Percentiles rank a stretch among this genome's conserved stretches.
Conservation (phyloP, 2,113 vertebrate genomes). For the Eptesicus fuscus region DNA sequence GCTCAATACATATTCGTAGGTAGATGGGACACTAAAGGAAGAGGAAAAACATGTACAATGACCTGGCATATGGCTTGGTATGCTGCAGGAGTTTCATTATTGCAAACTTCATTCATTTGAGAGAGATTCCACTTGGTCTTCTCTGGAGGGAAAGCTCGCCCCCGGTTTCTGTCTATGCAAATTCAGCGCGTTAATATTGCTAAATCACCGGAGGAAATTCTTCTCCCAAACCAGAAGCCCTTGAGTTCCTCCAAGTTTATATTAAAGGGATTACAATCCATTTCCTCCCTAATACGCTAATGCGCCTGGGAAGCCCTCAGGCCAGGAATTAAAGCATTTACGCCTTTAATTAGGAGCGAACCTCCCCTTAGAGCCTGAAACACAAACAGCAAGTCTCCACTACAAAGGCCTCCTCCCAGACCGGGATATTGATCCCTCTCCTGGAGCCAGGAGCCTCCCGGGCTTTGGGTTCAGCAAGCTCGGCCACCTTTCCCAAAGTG, state of each 20-base stretch:
- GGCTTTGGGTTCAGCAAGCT: constrained; percentile 48
- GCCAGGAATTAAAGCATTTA: constrained; percentile 85
- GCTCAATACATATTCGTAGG: not conserved
- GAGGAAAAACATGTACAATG: not conserved
- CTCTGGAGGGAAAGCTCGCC: not conserved
- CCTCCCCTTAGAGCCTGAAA: constrained; percentile 74
- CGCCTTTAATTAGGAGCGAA: constrained; percentile 86
- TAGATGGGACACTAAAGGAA: not conserved
- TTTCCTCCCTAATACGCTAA: constrained; percentile 87
- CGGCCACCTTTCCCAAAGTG: not conserved
- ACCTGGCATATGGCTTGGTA: not conserved
- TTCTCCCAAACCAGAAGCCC: constrained; percentile 77
- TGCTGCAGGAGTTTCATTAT: not conserved
- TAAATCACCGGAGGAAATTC: constrained; percentile 75
- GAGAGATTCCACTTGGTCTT: not conserved
- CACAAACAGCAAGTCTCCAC: constrained; percentile 59
- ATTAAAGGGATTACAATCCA: constrained; percentile 88
- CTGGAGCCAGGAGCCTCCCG: not conserved
- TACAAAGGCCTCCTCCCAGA: constrained; percentile 52
- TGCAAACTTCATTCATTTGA: not conserved
- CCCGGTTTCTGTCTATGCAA: constrained; percentile 59
- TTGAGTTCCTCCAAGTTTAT: constrained; percentile 77
- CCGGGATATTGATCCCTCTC: not conserved
- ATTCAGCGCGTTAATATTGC: constrained; percentile 64
- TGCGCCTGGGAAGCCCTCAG: constrained; percentile 84